Evolutionary conservation across 2,797 vertebrate species (phyloP).

Genomic region (Australoheros facetus): DNA sequence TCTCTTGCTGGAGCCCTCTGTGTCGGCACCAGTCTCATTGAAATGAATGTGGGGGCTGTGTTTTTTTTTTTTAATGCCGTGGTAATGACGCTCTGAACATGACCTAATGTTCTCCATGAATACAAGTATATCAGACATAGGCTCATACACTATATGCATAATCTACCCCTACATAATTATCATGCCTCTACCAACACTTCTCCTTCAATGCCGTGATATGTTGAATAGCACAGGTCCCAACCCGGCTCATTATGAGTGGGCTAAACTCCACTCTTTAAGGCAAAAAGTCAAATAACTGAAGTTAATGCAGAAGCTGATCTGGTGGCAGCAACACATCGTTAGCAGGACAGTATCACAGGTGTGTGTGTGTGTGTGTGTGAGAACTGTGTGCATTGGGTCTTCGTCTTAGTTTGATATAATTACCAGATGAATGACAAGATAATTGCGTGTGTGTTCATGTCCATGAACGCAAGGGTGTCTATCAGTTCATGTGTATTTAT

Average conservation of each 20-base stretch:
- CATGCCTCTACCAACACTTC: neutral
- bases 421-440: slow-evolving; percentile 59
- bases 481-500: slow-evolving; percentile 29
- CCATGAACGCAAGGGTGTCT: slow-evolving; percentile 5
- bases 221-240: neutral
- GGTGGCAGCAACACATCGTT: neutral
- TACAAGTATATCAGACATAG: neutral
- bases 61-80: neutral
- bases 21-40: neutral
- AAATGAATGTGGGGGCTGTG: neutral
- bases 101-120: slow-evolving; percentile 15
- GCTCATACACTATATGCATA: slow-evolving; percentile 3
- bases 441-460: slow-evolving; percentile 39
- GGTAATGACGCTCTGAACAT: neutral
- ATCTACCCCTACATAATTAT: slow-evolving; percentile 4
- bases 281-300: neutral
- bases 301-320: neutral
- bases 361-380: neutral
- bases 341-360: slow-evolving; percentile 17
- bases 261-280: neutral
- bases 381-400: neutral
- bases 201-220: neutral
- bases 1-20: neutral
- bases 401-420: slow-evolving; percentile 47
- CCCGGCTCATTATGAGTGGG: neutral